Base-by-base conservation (phyloP, 2,797 vertebrate species). In the Muscicapa comitata region DNA sequence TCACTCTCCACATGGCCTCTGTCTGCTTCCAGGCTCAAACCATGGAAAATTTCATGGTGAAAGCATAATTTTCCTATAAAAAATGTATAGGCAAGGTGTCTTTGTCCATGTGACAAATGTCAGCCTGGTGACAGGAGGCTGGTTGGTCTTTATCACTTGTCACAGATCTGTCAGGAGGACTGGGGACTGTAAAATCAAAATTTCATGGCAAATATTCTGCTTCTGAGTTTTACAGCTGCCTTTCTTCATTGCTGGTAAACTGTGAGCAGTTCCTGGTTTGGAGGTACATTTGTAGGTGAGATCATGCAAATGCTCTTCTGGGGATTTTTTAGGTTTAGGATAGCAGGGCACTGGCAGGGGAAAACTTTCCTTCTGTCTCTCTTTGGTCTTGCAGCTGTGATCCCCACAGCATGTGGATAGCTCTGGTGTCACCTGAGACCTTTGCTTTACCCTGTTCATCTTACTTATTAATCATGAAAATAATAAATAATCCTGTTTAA, bases 1-100 rank as follows among this genome's bases (percentile, higher is more conserved):
- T 75, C 4, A 9, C 17, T 24, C 21, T 74, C 37, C 26, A 4
- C 0, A 0, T 2, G 2, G 20, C 28, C 13, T 25, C 19, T 43
- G 45, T 35, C 50, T 75, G 17, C 10, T 9, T 94, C 18, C 11
- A 7, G 5, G 18, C 3, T 70, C 1, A 9, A 70, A 76, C 38
- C 43, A 26, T 2, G 3, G 33, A 55, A 85, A 63, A 51, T 19
- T 26, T 77, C 5, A 17, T 68, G 45, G 6, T 88, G 42, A 53
- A 86, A 77, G 26, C 0, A 0, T n/a, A 35, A 7, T 33, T 17
- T 70, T 70, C 28, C 47, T 26, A 3, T 73, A 51, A 55, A n/a
- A 89, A 76, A 40, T 38, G 26, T 57, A 45, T 42, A 37, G 72
- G 42, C 17, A 31, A 62, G 23, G 5, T 82, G 6, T 63, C 19